Evolutionary conservation across 2,797 vertebrate species (phyloP).

Genomic region (Anguilla marmorata): DNA sequence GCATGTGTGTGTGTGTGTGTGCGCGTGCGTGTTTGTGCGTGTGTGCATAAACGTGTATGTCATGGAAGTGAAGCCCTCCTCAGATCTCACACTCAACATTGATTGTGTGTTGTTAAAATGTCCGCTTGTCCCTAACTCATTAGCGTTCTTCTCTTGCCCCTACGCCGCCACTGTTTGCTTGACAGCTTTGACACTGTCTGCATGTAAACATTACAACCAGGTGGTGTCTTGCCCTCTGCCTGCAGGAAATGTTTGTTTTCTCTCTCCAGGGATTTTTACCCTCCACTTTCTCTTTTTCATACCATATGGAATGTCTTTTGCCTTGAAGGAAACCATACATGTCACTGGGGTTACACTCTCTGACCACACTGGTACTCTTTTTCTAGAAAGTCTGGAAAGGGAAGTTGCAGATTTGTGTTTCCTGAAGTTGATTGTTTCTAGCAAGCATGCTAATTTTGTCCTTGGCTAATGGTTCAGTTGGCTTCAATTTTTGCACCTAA

Average conservation of each 20-base stretch:
- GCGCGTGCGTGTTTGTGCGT: background rate
- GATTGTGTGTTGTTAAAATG: background rate
- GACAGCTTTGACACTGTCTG: background rate
- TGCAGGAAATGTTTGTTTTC: background rate
- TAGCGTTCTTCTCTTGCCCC: background rate
- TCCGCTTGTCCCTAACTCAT: background rate
- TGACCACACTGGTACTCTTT: background rate
- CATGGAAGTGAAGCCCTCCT: background rate
- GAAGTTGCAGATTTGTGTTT: background rate
- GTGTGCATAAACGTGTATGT: background rate
- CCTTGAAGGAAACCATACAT: background rate
- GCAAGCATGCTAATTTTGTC: background rate
- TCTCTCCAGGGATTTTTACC: constrained; percentile 13
- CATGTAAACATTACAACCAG: background rate
- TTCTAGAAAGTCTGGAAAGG: background rate
- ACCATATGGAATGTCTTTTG: background rate
- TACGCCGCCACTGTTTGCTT: background rate
- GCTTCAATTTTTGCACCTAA: background rate
- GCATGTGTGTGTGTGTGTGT: background rate
- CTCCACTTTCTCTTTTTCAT: background rate
- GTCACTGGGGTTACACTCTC: background rate
- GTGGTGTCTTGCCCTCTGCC: background rate
- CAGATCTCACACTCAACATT: background rate
- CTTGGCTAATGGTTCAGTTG: background rate
- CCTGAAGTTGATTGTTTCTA: background rate